A percentile compares a stretch with the other conserved stretches of the same genome.
These are phyloP conservation scores for Pachyuromys duprasi DNA, from an alignment of 2,797 vertebrate genomes.

Conservation along the genomic window DNA sequence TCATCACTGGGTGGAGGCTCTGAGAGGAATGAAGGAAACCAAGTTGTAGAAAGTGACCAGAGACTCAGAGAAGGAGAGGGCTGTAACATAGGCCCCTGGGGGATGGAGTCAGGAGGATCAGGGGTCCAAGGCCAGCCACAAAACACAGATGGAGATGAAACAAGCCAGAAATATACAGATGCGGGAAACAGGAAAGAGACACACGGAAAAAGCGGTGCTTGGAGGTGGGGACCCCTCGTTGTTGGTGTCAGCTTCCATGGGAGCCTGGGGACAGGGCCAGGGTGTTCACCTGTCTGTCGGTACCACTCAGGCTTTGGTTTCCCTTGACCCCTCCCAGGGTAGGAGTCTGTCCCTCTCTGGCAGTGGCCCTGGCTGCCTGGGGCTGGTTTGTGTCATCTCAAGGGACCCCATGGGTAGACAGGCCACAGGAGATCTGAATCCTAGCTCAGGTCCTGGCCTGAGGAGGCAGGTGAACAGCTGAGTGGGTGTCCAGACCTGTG, in stretches of 20 bases:
- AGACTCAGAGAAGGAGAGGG: too few relatives aligned
- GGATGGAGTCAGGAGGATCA: neutral
- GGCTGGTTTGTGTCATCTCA: too few relatives aligned
- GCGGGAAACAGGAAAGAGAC: neutral
- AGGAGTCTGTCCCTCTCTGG: neutral
- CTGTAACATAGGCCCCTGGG: neutral
- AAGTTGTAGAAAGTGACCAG: neutral
- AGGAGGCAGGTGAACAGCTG: neutral
- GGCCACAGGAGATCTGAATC: neutral
- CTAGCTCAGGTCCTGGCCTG: neutral
- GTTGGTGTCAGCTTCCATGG: neutral
- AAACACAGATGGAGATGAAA: neutral
- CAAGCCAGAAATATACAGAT: neutral
- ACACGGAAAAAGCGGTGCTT: neutral
- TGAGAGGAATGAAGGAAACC: neutral
- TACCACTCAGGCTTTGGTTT: neutral
- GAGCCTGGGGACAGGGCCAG: neutral
- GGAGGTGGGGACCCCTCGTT: neutral
- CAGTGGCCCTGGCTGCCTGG: neutral
- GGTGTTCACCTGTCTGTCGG: neutral
- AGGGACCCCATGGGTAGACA: neutral
- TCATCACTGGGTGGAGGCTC: neutral
- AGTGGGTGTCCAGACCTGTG: neutral
- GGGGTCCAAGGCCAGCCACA: neutral
- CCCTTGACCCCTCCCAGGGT: too few relatives aligned